Evolutionary conservation across 2,113 vertebrate species (phyloP).

Genomic region (Chloroceryle aenea): DNA sequence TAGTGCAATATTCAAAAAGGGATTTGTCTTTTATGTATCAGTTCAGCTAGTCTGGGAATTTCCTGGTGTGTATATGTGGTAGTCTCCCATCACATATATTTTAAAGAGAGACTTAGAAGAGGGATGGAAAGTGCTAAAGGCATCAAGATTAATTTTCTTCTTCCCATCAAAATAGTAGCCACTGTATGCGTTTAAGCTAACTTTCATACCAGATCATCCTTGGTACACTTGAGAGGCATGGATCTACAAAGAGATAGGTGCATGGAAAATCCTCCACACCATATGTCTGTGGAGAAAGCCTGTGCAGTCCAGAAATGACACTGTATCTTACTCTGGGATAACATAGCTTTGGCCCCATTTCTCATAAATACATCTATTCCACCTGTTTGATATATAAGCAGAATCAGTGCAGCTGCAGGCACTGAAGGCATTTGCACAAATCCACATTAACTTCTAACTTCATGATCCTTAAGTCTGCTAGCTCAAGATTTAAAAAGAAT

Average conservation of each 20-base stretch:
- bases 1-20: neutral
- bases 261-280: neutral
- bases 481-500: neutral
- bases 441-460: neutral
- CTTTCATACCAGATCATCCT: neutral
- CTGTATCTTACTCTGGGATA: neutral
- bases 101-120: neutral
- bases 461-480: neutral
- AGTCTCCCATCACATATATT: neutral
- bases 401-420: neutral
- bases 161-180: neutral
- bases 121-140: neutral
- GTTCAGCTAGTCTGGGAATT: neutral
- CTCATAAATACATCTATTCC: neutral
- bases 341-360: rapidly evolving
- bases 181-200: neutral
- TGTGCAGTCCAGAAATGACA: neutral
- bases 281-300: neutral
- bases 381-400: rapidly evolving
- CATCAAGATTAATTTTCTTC: neutral
- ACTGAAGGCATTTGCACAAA: neutral
- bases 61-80: neutral
- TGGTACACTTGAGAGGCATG: neutral
- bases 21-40: neutral
- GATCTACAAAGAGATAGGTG: neutral